phyloP scores from a whole-genome alignment of 2,888 invertebrate genomes.

The Eristalinus sepulchralis region DNA sequence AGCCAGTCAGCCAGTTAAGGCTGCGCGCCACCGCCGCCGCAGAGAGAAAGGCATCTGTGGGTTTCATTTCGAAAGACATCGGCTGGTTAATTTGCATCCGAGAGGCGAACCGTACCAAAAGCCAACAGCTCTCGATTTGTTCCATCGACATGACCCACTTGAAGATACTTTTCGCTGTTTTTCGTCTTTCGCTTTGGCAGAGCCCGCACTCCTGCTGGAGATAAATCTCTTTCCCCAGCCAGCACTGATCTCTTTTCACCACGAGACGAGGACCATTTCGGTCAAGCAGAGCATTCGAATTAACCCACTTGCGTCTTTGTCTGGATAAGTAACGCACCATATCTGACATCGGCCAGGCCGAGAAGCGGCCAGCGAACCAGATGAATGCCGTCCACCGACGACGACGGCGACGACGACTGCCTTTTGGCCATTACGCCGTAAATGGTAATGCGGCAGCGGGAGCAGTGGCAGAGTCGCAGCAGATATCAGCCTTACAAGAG shows the following conservation, averaged over 20 bases:
- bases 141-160: slow-evolving; percentile 69
- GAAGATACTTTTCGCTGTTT: slow-evolving; percentile 28
- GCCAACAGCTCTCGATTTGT: slow-evolving; percentile 35
- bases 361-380: slow-evolving; percentile 36
- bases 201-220: slow-evolving; percentile 42
- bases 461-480: neutral
- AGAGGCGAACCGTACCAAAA: slow-evolving; percentile 37
- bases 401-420: slow-evolving; percentile 43
- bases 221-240: slow-evolving; percentile 61
- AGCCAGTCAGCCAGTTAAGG: neutral
- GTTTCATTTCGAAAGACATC: slow-evolving; percentile 45
- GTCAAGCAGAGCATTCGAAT: slow-evolving; percentile 63
- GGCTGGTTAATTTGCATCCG: slow-evolving; percentile 69
- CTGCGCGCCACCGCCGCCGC: no score
- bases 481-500: slow-evolving; percentile 56
- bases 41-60: slow-evolving; percentile 58
- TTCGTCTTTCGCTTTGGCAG: neutral
- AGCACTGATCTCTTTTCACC: slow-evolving; percentile 20
- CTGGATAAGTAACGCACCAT: slow-evolving; percentile 69
- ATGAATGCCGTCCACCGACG: slow-evolving; percentile 64
- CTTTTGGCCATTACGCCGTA: slow-evolving; percentile 65
- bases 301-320: slow-evolving; percentile 66
- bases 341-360: slow-evolving; percentile 64
- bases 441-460: slow-evolving; percentile 58
- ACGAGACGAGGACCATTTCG: neutral